A percentile compares a stretch with the other conserved stretches of the same genome.
Evolutionary conservation across 30 jellyfish, hydroid and myxozoan species (phyloP).

Genomic region (Pseudorhiza aurosa): DNA sequence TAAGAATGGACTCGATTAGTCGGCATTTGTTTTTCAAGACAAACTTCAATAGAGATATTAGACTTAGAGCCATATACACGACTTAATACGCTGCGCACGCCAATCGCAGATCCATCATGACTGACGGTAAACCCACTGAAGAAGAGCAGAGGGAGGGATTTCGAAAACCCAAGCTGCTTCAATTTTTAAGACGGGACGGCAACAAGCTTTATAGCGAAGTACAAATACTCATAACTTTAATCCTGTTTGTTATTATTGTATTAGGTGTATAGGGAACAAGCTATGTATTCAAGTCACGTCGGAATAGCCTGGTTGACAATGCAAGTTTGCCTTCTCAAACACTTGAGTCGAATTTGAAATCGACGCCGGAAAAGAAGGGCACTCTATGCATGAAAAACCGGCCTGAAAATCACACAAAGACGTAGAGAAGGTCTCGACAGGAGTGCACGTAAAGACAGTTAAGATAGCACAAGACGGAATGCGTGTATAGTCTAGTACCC

Average conservation of each 20-base stretch:
- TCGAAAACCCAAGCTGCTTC: conserved; percentile 30
- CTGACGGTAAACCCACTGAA: conserved; percentile 45
- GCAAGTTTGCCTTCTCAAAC: neutral
- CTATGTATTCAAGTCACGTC: neutral
- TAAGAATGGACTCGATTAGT: conserved; percentile 57
- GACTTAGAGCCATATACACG: conserved; percentile 19
- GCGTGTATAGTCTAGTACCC: conserved; percentile 22
- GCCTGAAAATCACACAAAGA: too few species aligned
- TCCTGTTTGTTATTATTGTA: conserved; percentile 31
- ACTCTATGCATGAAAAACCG: too few species aligned
- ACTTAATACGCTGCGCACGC: conserved; percentile 62
- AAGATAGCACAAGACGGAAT: neutral
- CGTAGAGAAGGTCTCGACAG: neutral
- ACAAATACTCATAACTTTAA: conserved; percentile 4
- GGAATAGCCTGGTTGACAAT: neutral
- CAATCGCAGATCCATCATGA: conserved; percentile 20
- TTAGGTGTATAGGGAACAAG: conserved; percentile 3
- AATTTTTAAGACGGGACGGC: conserved; percentile 37
- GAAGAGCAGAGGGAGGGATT: conserved; percentile 59
- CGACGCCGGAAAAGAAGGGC: neutral
- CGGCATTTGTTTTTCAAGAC: conserved; percentile 56
- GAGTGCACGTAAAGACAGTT: neutral
- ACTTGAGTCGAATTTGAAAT: neutral
- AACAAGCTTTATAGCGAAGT: conserved; percentile 20
- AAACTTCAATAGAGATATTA: conserved; percentile 15